phyloP scores from a whole-genome alignment of 2,113 vertebrate genomes.

The Sciurus niger region DNA sequence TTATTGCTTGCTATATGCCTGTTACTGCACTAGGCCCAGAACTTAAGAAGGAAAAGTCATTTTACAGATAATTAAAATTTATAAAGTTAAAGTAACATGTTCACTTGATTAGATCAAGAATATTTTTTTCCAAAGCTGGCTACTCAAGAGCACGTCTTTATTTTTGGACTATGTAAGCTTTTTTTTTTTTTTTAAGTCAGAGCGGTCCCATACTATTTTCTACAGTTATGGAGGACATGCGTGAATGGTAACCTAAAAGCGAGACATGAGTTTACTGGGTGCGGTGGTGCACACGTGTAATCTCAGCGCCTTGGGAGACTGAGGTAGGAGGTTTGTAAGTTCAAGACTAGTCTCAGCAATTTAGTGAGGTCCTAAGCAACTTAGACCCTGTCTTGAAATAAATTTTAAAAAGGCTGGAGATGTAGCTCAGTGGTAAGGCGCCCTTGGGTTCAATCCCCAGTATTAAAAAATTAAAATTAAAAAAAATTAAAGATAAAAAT shows the following conservation, averaged over 20 bases:
- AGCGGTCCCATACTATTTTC: neutral
- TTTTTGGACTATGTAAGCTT: conserved; percentile 23
- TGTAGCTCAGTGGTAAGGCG: neutral
- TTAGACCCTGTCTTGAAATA: neutral
- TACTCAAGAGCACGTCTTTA: neutral
- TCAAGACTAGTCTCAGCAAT: neutral
- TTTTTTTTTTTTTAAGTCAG: neutral
- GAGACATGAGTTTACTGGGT: neutral
- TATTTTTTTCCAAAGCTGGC: neutral
- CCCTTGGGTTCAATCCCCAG: neutral
- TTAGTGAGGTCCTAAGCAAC: too few species aligned
- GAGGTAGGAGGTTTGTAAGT: neutral
- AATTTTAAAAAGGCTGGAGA: too few species aligned
- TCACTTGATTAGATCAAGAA: neutral
- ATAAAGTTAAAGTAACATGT: neutral
- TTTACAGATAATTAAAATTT: conserved; percentile 1
- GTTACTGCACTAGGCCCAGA: neutral
- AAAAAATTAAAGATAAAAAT: too few species aligned
- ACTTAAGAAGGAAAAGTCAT: neutral
- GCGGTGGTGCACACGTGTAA: neutral
- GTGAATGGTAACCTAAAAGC: neutral
- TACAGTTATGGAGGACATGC: neutral
- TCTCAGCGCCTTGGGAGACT: neutral
- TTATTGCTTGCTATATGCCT: neutral
- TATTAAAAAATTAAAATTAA: neutral